Base-by-base conservation (phyloP, 1,140 invertebrate genomes). In the Bombus consobrinus region DNA sequence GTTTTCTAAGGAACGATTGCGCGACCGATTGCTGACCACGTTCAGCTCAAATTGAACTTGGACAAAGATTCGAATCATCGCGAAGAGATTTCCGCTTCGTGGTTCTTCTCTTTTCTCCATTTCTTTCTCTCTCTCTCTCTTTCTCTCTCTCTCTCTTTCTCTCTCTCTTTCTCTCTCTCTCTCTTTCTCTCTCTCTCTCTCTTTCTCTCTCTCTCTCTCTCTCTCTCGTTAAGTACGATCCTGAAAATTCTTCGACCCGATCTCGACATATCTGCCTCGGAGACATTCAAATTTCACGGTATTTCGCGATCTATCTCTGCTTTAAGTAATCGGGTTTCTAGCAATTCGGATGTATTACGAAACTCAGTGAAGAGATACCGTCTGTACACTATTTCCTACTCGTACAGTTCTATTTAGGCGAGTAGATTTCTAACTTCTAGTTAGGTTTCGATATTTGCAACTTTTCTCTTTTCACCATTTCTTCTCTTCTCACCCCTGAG, bases 401-500 rank as follows among this genome's bases (percentile, higher is more conserved):
- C 77, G 77, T 80, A 85, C 68, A 68, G 13, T 37, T 39, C 68
- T 85, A 85, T 69, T 72, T 69, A 73, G 68, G n/a, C 77, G 68
- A 71, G 68, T 71, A 72, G 77, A 77, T 62, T 25, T 57, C 15
- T 57, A 79, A 68, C 37, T n/a, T 22, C 74, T 83, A 77, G n/a
- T 53, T 59, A 37, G 32, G 37, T 78, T 25, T 78, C 37, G 57
- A 69, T 66, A 53, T 39, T 69, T 79, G 22, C 64, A n/a, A 69
- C 32, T 37, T 22, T 78, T 69, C 15, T 66, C 57, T 41, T n/a
- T 72, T 72, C 28, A 28, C 15, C 28, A n/a, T 72, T 28, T 72
- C 22, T 41, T 39, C 41, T n/a, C 25, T 69, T 73, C 10, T 80
- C 28, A 85, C 39, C 83, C 83, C 83, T 85, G 83, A 85, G 83